Evolutionary conservation across 2,113 vertebrate species (phyloP), one percentile per base, ranked within the genome.

Genomic region (Grallaria varia): DNA sequence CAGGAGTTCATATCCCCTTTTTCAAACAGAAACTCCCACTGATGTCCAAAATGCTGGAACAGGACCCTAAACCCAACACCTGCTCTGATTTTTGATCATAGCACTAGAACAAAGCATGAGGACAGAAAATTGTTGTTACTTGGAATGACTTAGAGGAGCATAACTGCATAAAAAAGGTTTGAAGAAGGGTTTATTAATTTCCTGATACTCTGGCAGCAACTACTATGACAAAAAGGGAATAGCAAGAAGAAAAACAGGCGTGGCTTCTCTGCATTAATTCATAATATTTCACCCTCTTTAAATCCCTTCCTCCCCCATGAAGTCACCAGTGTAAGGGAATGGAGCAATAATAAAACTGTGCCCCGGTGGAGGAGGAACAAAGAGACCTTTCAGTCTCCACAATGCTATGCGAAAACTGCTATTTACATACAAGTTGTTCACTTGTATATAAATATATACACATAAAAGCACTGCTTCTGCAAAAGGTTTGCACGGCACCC

Each of bases 271-370:
- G 24, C 22, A 67, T 88, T 93, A 84, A 95, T 90, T 92, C 69
- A 23, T 52, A 88, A 77, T 63, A 73, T 88, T 86, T 88, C 79
- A 74, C 39, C 49, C 86, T 63, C 75, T 90, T 80, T 47, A 91
- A 88, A 80, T 80, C 82, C 50, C 49, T 89, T 94, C 31, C n/a
- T 83, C 63, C 80, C 72, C 56, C 72, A 10, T 77, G 63, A 79
- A 96, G 44, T 77, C 12, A 2, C 63, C 55, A 52, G 18, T 6
- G 10, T 6, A 59, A 27, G n/a, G 50, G 33, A 85, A 72, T 10
- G 31, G 13, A 86, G 59, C 22, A 73, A 37, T 55, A 90, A 67
- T 74, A 60, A 85, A 88, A 94, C 77, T 63, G 59, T 80, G 22
- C 30, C 79, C 47, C 27, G 59, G 62, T 37, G 59, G 71, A 80